Base-by-base conservation (phyloP, 1,140 invertebrate species). In the Idris sp. region DNA sequence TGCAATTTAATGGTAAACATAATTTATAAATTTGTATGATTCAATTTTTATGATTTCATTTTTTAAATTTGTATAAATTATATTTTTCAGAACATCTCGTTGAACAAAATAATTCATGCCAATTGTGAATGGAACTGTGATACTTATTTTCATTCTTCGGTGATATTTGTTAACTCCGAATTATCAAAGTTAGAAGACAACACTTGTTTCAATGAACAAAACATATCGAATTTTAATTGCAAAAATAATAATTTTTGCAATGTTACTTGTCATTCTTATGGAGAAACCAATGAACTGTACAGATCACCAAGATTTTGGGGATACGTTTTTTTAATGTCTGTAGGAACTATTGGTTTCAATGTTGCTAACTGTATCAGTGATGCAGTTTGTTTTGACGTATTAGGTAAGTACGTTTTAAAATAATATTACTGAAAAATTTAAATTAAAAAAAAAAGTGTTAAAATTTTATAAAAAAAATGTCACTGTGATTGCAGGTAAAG, bases 301-400 rank as follows among this genome's bases (percentile, higher is more conserved):
- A 80, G 71, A 11, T 90, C 89, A 0, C 56, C 80, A 0, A 88
- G 89, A 9, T 95, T 95, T 78, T 94, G 93, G 93, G 84, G 89
- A 8, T 94, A 93, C 74, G 90, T 94, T 0, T 65, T 92, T 2
- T 79, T 94, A 4, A 91, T 93, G 86, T 91, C 91, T 18, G 53
- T 93, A 1, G 93, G 93, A 19, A 92, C 90, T 1, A 92, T 94
- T 65, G 91, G 91, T 10, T 95, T 92, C 77, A 94, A 94, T 81
- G 92, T 95, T 0, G 89, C 89, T 11, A 94, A 94, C 76, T 93
- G 91, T 46, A 91, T 94, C 16, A 93, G 91, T 25, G 94, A 95
- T 85, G 93, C 93, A 14, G 91, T 94, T 44, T 94, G 93, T 83
- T 95, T 94, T 79, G 93, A 94, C 85, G 87, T 94, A 30, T 89